Conservation (phyloP, 2,888 invertebrate genomes). For the Caenorhabditis sp. region DNA sequence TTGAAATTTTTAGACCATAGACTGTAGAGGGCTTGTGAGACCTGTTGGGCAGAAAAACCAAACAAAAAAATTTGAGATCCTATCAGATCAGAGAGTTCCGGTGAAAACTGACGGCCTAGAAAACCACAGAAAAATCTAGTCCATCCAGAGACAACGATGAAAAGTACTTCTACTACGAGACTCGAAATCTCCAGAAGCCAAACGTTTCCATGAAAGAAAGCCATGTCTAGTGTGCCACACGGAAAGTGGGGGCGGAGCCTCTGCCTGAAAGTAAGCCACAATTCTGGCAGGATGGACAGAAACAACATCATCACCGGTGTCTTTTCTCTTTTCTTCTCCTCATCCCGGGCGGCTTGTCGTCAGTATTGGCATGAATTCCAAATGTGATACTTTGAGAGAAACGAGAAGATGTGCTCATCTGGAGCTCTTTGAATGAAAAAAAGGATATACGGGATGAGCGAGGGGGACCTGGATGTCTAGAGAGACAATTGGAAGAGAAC, state of each 20-base stretch:
- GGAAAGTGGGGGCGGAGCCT: slow-evolving; percentile 22
- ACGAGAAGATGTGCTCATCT: slow-evolving; percentile 28
- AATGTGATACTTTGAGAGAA: slow-evolving; percentile 64
- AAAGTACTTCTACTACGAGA: no score
- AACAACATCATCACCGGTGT: slow-evolving; percentile 66
- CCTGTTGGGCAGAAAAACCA: no score
- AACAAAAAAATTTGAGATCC: no score
- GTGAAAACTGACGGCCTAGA: no score
- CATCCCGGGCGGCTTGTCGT: slow-evolving; percentile 7
- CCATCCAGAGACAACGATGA: no score
- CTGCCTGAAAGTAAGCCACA: slow-evolving; percentile 20
- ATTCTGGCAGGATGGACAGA: slow-evolving; percentile 34
- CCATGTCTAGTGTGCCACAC: not conserved
- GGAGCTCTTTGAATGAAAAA: slow-evolving; percentile 7
- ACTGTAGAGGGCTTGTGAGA: no score
- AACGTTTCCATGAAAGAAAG: no score
- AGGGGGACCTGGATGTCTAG: slow-evolving; percentile 9
- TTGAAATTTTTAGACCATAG: no score
- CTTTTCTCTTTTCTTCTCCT: not conserved
- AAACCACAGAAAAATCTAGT: no score
- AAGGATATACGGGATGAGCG: slow-evolving; percentile 8
- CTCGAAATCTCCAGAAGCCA: no score
- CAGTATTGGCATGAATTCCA: slow-evolving; percentile 69
- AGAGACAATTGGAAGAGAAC: slow-evolving; percentile 49
- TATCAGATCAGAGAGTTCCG: no score